phyloP scores from a whole-genome alignment of 2,113 vertebrate species.

The Seriola rivoliana region DNA sequence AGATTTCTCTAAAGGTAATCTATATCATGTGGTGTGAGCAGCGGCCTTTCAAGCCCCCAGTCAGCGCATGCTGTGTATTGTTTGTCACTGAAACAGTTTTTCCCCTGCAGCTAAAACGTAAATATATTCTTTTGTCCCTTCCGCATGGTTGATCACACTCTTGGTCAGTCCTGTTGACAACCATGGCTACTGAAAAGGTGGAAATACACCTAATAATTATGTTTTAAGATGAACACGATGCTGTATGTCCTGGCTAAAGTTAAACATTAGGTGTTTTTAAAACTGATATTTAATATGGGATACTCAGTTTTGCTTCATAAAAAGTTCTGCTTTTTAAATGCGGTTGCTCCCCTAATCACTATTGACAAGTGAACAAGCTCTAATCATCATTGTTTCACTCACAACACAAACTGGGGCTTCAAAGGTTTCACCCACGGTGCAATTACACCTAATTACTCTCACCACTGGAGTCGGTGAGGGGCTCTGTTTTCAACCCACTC shows the following conservation, averaged over 20 bases:
- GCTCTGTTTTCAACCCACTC: constrained; percentile 23
- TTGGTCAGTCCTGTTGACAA: background rate
- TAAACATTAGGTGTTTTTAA: background rate
- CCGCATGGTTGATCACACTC: background rate
- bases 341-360: constrained; percentile 83
- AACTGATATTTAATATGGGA: background rate
- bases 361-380: constrained; percentile 87
- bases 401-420: constrained; percentile 84
- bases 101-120: constrained; percentile 50
- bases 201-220: background rate
- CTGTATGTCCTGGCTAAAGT: background rate
- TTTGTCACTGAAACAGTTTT: constrained; percentile 47
- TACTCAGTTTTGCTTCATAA: constrained; percentile 17
- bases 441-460: constrained; percentile 84
- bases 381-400: constrained; percentile 83
- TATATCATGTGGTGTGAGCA: constrained; percentile 88
- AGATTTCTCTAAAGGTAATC: constrained; percentile 86
- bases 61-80: constrained; percentile 40
- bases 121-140: constrained; percentile 35
- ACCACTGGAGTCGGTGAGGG: constrained; percentile 49
- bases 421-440: constrained; percentile 84
- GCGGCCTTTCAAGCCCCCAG: constrained; percentile 56
- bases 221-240: background rate
- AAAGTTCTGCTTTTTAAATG: constrained; percentile 86
- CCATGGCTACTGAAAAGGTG: background rate